Evolutionary conservation across 2,888 invertebrate genomes (phyloP).

Genomic region (Teleogryllus oceanicus): DNA sequence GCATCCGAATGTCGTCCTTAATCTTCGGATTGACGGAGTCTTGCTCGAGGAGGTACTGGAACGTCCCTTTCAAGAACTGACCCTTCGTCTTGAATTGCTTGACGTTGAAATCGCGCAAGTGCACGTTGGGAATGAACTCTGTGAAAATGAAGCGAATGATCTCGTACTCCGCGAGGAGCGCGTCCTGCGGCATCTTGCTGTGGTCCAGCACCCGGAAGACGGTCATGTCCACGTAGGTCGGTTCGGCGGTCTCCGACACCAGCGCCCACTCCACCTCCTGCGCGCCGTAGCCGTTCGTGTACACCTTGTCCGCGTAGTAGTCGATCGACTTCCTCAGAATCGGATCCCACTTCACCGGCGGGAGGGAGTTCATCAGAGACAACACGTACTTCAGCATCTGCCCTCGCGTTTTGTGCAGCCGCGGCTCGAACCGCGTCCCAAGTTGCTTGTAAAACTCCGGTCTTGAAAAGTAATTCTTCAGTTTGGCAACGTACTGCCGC

Average conservation of each 20-base stretch:
- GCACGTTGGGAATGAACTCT: conserved; percentile 23
- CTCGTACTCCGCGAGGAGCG: neutral
- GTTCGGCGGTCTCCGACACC: neutral
- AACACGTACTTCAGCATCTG: neutral
- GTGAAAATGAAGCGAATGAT: conserved; percentile 22
- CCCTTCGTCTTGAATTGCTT: conserved; percentile 21
- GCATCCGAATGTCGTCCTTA: neutral
- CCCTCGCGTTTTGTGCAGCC: conserved; percentile 4
- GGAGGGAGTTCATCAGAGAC: neutral
- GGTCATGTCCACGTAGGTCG: neutral
- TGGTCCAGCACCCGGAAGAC: neutral
- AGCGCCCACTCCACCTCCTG: conserved; percentile 19
- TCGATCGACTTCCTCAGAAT: neutral
- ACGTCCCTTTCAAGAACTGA: conserved; percentile 19
- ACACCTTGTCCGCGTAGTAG: conserved; percentile 22
- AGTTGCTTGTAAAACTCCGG: neutral
- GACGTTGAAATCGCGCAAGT: conserved; percentile 19
- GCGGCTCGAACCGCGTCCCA: neutral
- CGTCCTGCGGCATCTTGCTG: conserved; percentile 6
- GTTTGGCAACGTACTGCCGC: neutral
- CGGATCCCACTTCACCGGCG: neutral
- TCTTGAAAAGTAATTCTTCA: neutral
- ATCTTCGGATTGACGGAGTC: neutral
- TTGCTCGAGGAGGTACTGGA: neutral
- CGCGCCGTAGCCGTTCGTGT: conserved; percentile 23